A percentile compares a stretch with the other conserved stretches of the same genome.
These are phyloP conservation scores for Euwallacea fornicatus DNA, from an alignment of 1,140 invertebrate species.

Conservation along the genomic window DNA sequence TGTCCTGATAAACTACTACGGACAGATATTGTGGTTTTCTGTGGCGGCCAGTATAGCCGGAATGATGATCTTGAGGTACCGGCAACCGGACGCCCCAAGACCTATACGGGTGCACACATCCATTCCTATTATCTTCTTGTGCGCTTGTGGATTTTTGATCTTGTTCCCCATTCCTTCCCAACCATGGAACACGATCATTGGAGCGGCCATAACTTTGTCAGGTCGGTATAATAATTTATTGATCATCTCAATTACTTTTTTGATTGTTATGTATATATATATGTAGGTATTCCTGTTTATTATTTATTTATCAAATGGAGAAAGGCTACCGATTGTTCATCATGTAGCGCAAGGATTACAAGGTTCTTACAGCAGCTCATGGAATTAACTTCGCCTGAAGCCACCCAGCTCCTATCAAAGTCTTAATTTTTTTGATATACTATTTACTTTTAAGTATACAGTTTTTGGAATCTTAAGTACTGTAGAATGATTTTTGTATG, in stretches of 20 bases:
- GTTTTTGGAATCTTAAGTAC: background rate
- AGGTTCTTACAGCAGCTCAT: conserved; percentile 58
- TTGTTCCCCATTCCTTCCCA: conserved; percentile 75
- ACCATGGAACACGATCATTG: conserved; percentile 81
- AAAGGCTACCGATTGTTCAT: conserved; percentile 62
- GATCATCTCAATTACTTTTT: too few relatives aligned
- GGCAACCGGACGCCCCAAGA: conserved; percentile 71
- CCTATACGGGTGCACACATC: conserved; percentile 80
- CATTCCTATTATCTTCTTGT: conserved; percentile 81
- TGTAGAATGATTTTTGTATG: background rate
- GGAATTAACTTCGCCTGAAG: conserved; percentile 49
- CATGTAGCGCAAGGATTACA: conserved; percentile 52
- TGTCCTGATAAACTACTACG: conserved; percentile 76
- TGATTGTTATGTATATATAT: background rate
- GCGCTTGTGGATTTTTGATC: conserved; percentile 81
- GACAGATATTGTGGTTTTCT: conserved; percentile 78
- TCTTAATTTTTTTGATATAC: conserved; percentile 14
- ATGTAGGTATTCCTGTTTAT: conserved; percentile 89
- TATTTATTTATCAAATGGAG: conserved; percentile 83
- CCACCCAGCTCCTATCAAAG: conserved; percentile 39
- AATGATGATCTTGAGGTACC: conserved; percentile 75
- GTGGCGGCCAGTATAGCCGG: conserved; percentile 74
- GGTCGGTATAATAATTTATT: conserved; percentile 35
- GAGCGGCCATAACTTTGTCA: conserved; percentile 77
- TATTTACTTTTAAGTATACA: background rate